Evolutionary conservation across 2,888 invertebrate species (phyloP).

Genomic region (Chrysolina americana): DNA sequence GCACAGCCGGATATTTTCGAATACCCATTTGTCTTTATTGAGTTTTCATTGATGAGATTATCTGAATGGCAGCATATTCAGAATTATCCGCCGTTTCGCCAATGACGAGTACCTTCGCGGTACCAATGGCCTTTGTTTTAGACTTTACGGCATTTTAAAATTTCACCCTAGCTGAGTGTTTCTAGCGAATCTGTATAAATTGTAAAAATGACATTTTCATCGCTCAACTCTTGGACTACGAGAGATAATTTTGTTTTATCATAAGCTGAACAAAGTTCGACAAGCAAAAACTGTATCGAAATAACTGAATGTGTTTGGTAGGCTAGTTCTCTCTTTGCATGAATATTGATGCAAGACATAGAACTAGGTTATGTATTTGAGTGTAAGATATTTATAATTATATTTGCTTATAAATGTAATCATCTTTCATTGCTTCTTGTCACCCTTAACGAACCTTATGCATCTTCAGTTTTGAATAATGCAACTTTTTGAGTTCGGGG

Average conservation of each 20-base stretch:
- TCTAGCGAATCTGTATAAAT: conserved; percentile 42
- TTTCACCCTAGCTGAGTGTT: conserved; percentile 18
- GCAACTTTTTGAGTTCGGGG: too few species aligned
- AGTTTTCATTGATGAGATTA: too few species aligned
- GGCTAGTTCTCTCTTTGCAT: conserved; percentile 65
- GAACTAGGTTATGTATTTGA: conserved; percentile 69
- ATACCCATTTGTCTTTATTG: too few species aligned
- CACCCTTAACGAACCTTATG: too few species aligned
- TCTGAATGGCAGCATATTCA: background rate
- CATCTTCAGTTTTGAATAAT: too few species aligned
- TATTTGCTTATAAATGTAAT: conserved; percentile 70
- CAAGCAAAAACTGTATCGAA: conserved; percentile 58
- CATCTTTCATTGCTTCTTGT: background rate
- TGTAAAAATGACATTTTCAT: conserved; percentile 56
- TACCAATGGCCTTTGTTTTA: background rate
- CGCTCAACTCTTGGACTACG: conserved; percentile 61
- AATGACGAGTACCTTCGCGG: background rate
- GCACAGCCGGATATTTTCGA: too few species aligned
- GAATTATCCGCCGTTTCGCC: background rate
- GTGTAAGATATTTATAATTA: conserved; percentile 72
- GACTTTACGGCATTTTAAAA: conserved; percentile 4
- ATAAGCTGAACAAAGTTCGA: conserved; percentile 66
- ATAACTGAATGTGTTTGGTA: conserved; percentile 68
- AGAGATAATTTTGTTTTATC: conserved; percentile 54
- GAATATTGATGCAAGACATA: conserved; percentile 63